Conservation (phyloP, 92 coral and sea anemone genomes). For the Parazoanthus swiftii region DNA sequence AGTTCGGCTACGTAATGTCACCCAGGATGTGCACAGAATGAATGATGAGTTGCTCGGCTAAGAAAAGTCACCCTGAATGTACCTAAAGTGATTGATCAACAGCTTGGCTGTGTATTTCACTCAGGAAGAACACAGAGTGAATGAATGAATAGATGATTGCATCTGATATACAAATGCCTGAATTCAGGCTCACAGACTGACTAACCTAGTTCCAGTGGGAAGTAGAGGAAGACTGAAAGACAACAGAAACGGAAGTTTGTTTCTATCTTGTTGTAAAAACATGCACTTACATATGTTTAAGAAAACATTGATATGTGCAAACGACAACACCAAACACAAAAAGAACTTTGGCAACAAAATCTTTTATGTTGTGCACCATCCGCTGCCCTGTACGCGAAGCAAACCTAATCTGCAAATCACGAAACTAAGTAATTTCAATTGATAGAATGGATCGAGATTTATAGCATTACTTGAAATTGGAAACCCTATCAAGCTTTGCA, state of each 20-base stretch:
- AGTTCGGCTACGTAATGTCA: neutral
- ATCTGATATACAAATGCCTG: neutral
- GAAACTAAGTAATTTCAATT: no score
- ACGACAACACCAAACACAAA: no score
- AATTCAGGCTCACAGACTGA: neutral
- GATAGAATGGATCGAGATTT: no score
- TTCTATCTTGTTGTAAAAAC: neutral
- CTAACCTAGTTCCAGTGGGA: slow-evolving; percentile 44
- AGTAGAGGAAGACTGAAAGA: slow-evolving; percentile 43
- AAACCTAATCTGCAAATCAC: no score
- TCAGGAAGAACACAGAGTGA: neutral
- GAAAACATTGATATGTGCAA: no score
- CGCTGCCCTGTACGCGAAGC: no score
- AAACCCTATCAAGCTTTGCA: no score
- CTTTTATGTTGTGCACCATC: no score
- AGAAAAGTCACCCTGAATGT: neutral
- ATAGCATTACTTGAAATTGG: no score
- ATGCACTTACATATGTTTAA: neutral
- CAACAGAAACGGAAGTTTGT: neutral
- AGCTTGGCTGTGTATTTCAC: neutral
- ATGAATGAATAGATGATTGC: neutral
- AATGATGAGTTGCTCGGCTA: neutral
- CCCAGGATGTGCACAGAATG: neutral
- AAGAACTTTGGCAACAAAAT: no score
- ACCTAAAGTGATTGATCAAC: neutral